Percentiles rank a stretch among this genome's conserved stretches.
Conservation (phyloP, 2,888 invertebrate species). For the Branchipolynoe longqiensis region DNA sequence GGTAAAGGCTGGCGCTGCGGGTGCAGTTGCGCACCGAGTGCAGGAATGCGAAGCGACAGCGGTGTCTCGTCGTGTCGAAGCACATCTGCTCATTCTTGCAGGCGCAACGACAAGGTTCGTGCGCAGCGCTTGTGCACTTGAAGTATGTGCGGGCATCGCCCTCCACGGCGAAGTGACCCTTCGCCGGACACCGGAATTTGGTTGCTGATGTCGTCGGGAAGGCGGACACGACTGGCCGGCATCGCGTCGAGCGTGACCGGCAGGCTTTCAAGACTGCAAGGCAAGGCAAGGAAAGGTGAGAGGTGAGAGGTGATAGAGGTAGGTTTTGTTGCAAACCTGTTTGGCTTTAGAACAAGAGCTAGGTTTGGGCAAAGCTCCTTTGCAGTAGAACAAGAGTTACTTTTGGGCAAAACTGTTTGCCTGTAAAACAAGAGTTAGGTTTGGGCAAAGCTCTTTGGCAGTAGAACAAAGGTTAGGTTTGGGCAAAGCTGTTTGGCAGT, state of each 20-base stretch:
- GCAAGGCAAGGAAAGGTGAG: background rate
- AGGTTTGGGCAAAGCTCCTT: no score
- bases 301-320: no score
- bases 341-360: no score
- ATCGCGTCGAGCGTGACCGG: constrained; percentile 17
- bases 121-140: background rate
- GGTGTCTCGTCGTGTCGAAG: constrained; percentile 14
- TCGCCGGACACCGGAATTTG: constrained; percentile 11
- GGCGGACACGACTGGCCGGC: background rate
- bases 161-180: constrained; percentile 18
- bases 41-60: constrained; percentile 54
- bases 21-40: constrained; percentile 43
- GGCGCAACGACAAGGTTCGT: constrained; percentile 29
- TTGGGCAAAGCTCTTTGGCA: no score
- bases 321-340: no score
- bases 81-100: constrained; percentile 55
- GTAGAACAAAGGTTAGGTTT: no score
- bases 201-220: background rate
- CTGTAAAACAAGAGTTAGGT: no score
- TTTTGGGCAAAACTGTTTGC: no score
- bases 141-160: background rate
- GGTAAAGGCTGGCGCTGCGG: background rate
- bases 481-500: no score
- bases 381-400: no score
- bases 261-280: constrained; percentile 41